These are phyloP conservation scores for Tribolium madens DNA, from an alignment of 1,140 invertebrate genomes.

Conservation along the genomic window DNA sequence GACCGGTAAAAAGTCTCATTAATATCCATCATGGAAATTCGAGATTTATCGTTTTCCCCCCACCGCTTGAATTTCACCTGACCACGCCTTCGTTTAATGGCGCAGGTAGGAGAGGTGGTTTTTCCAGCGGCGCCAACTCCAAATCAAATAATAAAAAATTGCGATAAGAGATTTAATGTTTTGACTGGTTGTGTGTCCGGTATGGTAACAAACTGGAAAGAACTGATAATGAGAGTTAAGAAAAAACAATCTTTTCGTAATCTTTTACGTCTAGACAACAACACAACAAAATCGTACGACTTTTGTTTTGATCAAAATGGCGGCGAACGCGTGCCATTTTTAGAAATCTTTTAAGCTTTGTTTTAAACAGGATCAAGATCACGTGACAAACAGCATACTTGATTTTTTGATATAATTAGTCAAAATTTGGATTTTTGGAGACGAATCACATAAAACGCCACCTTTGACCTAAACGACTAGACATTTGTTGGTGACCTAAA, in stretches of 20 bases:
- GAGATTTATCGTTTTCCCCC: background rate
- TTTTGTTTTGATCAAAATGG: conserved; percentile 22
- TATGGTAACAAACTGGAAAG: conserved; percentile 24
- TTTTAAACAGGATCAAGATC: background rate
- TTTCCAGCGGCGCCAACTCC: background rate
- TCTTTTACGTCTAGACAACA: conserved; percentile 24
- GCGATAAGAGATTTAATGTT: conserved; percentile 23
- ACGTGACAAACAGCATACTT: background rate
- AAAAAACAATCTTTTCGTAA: conserved; percentile 19
- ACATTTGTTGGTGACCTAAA: background rate
- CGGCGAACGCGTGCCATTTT: background rate
- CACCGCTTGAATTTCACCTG: background rate
- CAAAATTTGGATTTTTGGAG: background rate
- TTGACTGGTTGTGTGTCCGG: conserved; percentile 16
- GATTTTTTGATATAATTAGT: background rate
- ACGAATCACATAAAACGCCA: background rate
- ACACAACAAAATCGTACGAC: conserved; percentile 7
- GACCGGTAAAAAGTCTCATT: background rate
- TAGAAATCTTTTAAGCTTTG: background rate
- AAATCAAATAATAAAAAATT: background rate
- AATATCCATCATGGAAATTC: background rate
- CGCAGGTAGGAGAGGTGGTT: background rate
- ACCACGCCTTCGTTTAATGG: background rate
- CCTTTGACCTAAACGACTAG: background rate
- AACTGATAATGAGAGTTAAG: background rate